These are phyloP conservation scores for Bothrops jararaca DNA, from an alignment of 2,113 vertebrate genomes.

Conservation along the genomic window DNA sequence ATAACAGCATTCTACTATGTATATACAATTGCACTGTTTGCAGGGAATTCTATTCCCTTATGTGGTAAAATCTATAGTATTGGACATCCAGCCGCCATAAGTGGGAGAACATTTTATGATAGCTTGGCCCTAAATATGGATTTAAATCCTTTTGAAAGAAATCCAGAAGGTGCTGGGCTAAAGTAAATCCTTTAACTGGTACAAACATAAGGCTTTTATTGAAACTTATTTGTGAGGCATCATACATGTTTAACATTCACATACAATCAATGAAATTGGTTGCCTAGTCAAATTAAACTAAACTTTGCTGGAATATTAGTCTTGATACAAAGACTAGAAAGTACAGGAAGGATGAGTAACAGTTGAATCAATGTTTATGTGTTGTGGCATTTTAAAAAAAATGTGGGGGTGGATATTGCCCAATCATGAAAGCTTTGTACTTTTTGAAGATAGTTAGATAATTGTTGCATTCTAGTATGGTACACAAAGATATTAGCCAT, in stretches of 20 bases:
- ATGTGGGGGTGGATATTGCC: not conserved
- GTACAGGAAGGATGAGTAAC: not conserved
- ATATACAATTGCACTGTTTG: not conserved
- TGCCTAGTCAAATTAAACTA: not conserved
- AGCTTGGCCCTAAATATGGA: not conserved
- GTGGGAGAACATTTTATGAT: not conserved
- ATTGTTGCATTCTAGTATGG: not conserved
- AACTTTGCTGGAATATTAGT: not conserved
- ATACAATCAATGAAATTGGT: not conserved
- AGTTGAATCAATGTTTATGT: not conserved
- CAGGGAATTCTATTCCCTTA: not conserved
- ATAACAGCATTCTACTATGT: not conserved
- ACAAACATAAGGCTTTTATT: not conserved
- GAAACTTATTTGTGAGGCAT: not conserved
- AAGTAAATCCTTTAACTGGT: not conserved
- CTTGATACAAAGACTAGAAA: not conserved
- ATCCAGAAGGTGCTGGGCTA: not conserved
- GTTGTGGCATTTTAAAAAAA: not conserved
- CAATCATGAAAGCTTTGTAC: not conserved
- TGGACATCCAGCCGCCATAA: not conserved
- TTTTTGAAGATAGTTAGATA: not conserved
- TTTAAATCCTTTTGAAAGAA: not conserved
- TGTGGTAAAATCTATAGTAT: too few species aligned
- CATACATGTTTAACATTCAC: not conserved
- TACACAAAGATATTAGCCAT: not conserved